Conservation (phyloP, 2,888 invertebrate species). For the Synanthedon formicaeformis region DNA sequence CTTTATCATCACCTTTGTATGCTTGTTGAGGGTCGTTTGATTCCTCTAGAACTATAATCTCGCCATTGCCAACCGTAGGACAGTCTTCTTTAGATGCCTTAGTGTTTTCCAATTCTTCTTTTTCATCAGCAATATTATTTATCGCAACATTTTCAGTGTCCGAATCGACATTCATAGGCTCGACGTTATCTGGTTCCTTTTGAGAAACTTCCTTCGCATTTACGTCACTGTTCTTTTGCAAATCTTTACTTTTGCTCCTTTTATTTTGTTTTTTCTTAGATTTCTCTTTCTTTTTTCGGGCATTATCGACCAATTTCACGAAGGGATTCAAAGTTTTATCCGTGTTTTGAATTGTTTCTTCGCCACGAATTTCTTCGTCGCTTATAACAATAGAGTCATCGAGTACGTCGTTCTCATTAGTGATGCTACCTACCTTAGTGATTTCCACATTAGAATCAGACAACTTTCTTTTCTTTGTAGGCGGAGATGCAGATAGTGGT, state of each 20-base stretch:
- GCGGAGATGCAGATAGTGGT: conserved; percentile 32
- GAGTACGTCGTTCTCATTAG: conserved; percentile 41
- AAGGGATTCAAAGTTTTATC: conserved; percentile 43
- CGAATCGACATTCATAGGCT: too few species aligned
- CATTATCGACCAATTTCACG: conserved; percentile 52
- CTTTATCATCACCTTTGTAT: not conserved
- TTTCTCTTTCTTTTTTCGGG: conserved; percentile 45
- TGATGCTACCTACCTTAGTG: conserved; percentile 48
- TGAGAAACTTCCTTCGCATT: conserved; percentile 2
- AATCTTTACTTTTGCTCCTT: conserved; percentile 8
- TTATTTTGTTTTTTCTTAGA: conserved; percentile 19
- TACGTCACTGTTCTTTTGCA: conserved; percentile 5
- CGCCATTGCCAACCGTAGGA: not conserved
- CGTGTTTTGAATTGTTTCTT: conserved; percentile 9
- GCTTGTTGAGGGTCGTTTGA: conserved; percentile 8
- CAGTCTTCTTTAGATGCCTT: too few species aligned
- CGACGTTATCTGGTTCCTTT: not conserved
- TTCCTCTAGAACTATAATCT: conserved; percentile 11
- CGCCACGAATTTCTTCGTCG: conserved; percentile 48
- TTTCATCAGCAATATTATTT: too few species aligned
- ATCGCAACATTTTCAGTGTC: too few species aligned
- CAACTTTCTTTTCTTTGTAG: conserved; percentile 55
- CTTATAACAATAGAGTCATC: conserved; percentile 44
- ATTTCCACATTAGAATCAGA: conserved; percentile 42
- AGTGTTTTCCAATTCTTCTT: too few species aligned